Base-by-base conservation (phyloP, 2,888 invertebrate species). In the Dasysyrphus albostriatus region DNA sequence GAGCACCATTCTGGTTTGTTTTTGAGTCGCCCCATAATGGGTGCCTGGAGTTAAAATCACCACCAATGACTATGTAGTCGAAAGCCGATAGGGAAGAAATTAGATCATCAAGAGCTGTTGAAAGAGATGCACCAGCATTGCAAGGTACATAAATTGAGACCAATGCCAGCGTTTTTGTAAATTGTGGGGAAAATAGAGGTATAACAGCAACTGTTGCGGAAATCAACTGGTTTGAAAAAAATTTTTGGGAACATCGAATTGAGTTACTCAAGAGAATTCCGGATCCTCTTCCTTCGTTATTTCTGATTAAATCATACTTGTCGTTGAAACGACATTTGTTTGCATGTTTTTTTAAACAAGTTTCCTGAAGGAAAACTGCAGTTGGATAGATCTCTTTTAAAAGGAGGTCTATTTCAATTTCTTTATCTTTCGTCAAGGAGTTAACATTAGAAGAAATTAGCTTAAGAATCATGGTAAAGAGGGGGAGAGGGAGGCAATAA, bases 21-120 rank as follows among this genome's bases (percentile, higher is more conserved):
- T 12, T 39, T 0, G n/a, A 10, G 34, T 69, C 67, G 1, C 67
- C 67, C 67, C 67, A 69, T 2, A 69, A 9, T 3, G 34, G 12
- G 16, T 67, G 47, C 1, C 51, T 7, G 3, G 51, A 34, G 8
- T 69, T 69, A 19, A 69, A 69, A 16, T 69, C 51, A 5, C 67
- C 67, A 6, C 67, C 67, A 12, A 34, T 6, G 1, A 69, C 37
- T 4, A 47, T 9, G 16, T 47, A 16, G 4, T 16, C 9, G 24
- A 16, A 16, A 16, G 4, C 3, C 6, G 8, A 1, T 24, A 47
- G 3, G 16, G 8, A 16, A 16, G 16, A 2, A 8, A 47, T 8
- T 0, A 47, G 47, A 3, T 47, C 16, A 16, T 47, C 10, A 0
- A 47, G 47, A 4, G 47, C 47, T 1, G 16, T 10, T 24, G 3